These are phyloP conservation scores for Cladopsammia gracilis DNA, from an alignment of 64 coral and sea anemone species.

Conservation along the genomic window DNA sequence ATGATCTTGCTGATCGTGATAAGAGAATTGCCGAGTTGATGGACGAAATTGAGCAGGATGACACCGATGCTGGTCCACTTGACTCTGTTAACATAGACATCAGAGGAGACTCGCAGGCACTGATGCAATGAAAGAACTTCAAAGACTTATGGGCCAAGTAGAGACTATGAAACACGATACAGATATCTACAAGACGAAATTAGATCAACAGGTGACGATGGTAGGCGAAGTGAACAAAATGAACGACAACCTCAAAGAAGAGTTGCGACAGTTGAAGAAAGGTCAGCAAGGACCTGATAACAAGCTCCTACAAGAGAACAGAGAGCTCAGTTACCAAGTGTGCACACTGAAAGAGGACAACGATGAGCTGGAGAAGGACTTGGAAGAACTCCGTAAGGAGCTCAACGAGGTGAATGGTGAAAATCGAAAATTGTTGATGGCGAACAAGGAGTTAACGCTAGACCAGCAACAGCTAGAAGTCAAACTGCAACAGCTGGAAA, in stretches of 20 bases:
- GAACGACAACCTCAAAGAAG: conserved; percentile 90
- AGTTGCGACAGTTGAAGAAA: conserved; percentile 77
- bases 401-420: conserved; percentile 53
- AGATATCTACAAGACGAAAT: conserved; percentile 68
- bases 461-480: conserved; percentile 71
- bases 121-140: conserved; percentile 54
- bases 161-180: conserved; percentile 86
- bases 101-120: conserved; percentile 62
- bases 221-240: conserved; percentile 79
- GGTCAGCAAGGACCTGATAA: conserved; percentile 77
- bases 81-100: conserved; percentile 60
- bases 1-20: conserved; percentile 67
- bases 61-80: conserved; percentile 33
- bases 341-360: conserved; percentile 79
- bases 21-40: conserved; percentile 77
- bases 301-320: conserved; percentile 62
- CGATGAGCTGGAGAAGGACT: conserved; percentile 66
- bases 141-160: conserved; percentile 77
- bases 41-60: neutral
- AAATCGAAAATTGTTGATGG: conserved; percentile 68
- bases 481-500: conserved; percentile 61
- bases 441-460: conserved; percentile 84
- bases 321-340: conserved; percentile 44
- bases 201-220: conserved; percentile 59
- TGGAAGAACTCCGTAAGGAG: conserved; percentile 75